Conservation (phyloP, 2,888 invertebrate genomes). For the Mythimna ferrago region DNA sequence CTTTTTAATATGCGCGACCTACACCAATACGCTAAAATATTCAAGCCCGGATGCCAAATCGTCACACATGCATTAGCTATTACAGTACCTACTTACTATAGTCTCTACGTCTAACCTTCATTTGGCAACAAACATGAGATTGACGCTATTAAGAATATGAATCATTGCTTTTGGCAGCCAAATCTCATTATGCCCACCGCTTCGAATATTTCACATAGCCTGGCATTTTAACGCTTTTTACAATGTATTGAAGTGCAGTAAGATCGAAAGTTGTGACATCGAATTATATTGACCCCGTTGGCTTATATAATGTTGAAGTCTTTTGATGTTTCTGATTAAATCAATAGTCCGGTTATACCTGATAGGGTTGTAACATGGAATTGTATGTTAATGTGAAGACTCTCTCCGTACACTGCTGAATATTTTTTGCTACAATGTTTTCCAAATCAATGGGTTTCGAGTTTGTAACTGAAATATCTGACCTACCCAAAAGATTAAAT, state of each 20-base stretch:
- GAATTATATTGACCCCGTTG: slow-evolving; percentile 55
- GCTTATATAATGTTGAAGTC: slow-evolving; percentile 19
- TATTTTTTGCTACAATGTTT: slow-evolving; percentile 21
- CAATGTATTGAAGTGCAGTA: slow-evolving; percentile 59
- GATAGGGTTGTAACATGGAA: slow-evolving; percentile 23
- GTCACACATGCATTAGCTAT: slow-evolving; percentile 40
- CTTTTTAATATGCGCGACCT: slow-evolving; percentile 47
- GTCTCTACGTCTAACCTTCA: slow-evolving; percentile 53
- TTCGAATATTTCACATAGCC: slow-evolving; percentile 53
- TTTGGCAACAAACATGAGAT: slow-evolving; percentile 61
- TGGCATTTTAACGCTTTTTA: slow-evolving; percentile 60
- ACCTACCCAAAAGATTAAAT: background rate
- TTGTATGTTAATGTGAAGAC: slow-evolving; percentile 43
- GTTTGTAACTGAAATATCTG: slow-evolving; percentile 6
- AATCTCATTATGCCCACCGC: slow-evolving; percentile 61
- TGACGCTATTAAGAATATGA: slow-evolving; percentile 69
- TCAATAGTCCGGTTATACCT: slow-evolving; percentile 41
- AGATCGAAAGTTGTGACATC: slow-evolving; percentile 61
- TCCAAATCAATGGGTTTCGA: background rate
- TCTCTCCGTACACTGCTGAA: background rate
- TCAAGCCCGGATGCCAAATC: slow-evolving; percentile 38
- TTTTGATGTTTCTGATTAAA: slow-evolving; percentile 48
- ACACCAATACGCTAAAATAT: slow-evolving; percentile 46
- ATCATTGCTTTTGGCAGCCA: slow-evolving; percentile 69
- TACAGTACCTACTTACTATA: slow-evolving; percentile 24